A percentile compares a stretch with the other conserved stretches of the same genome.
These are phyloP conservation scores for Pitta sordida DNA, from an alignment of 2,113 vertebrate species.

Conservation along the genomic window DNA sequence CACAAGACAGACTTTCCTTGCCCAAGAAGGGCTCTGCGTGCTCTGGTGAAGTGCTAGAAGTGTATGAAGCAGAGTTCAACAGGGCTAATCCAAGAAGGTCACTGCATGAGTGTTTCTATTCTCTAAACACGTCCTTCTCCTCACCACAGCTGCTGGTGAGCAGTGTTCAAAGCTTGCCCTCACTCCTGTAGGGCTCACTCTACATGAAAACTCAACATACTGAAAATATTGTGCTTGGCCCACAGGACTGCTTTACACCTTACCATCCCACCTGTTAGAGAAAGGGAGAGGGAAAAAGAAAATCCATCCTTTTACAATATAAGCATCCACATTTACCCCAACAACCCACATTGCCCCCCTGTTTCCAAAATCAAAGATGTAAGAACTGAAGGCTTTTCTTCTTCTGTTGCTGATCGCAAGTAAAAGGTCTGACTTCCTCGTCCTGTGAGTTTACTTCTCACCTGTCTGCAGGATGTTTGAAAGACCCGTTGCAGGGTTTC, in stretches of 20 bases:
- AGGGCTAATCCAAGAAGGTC: background rate
- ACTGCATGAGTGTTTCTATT: background rate
- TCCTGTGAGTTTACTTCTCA: background rate
- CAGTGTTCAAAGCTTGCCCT: background rate
- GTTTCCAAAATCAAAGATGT: background rate
- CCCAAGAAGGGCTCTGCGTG: background rate
- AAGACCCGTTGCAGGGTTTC: background rate
- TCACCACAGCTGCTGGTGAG: background rate
- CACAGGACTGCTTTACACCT: background rate
- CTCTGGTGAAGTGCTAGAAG: background rate
- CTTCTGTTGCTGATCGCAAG: background rate
- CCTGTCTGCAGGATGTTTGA: background rate
- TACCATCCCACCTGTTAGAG: background rate
- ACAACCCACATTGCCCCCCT: fast-evolving
- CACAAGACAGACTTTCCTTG: background rate
- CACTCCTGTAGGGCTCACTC: background rate
- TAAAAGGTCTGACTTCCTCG: background rate
- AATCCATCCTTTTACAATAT: background rate
- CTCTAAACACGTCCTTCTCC: background rate
- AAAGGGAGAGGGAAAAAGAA: background rate
- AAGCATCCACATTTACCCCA: background rate
- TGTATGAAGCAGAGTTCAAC: background rate
- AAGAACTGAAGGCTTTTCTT: background rate
- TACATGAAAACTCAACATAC: background rate
- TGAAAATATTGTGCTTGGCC: background rate